These are phyloP conservation scores for Tribolium castaneum DNA, from an alignment of 1,140 invertebrate genomes.

Conservation along the genomic window DNA sequence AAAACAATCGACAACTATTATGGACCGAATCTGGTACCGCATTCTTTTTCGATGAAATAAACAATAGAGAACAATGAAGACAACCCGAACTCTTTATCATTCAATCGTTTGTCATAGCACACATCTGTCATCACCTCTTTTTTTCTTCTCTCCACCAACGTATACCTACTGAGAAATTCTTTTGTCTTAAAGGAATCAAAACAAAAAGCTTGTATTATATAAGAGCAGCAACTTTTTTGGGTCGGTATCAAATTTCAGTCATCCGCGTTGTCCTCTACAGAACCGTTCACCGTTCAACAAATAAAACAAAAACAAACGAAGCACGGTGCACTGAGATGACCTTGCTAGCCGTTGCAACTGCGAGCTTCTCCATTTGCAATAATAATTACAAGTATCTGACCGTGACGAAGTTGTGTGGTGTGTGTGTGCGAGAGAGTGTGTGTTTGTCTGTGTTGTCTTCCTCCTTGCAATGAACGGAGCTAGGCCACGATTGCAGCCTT, in stretches of 20 bases:
- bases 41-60: neutral
- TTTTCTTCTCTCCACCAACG: neutral
- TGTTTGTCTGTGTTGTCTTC: constrained; percentile 25
- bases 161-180: neutral
- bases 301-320: neutral
- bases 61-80: neutral
- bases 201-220: neutral
- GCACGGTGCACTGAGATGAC: constrained; percentile 34
- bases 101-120: neutral
- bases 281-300: neutral
- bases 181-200: neutral
- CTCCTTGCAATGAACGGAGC: constrained; percentile 7
- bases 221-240: neutral
- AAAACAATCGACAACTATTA: neutral
- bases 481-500: neutral
- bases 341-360: constrained; percentile 24
- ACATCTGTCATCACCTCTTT: neutral
- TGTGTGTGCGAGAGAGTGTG: constrained; percentile 10
- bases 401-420: neutral
- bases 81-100: neutral
- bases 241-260: neutral
- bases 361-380: constrained; percentile 27
- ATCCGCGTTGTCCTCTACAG: neutral
- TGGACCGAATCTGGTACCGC: neutral
- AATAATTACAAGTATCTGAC: constrained; percentile 33